Base-by-base conservation (phyloP, 1,140 invertebrate genomes). In the Drosophila pectinifera region DNA sequence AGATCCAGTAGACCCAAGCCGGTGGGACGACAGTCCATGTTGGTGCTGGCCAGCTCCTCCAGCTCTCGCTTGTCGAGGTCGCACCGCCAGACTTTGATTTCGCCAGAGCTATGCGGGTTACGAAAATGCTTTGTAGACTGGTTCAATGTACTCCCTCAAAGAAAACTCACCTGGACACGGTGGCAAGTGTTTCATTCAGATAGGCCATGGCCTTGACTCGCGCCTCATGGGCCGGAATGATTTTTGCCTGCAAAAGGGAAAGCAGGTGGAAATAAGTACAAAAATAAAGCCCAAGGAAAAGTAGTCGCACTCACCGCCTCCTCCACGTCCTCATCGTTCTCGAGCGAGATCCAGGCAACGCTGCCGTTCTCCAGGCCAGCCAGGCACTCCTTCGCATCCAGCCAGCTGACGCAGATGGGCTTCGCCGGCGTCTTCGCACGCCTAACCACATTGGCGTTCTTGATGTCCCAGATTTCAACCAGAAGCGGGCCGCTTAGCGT, bases 381-480 rank as follows among this genome's bases (percentile, higher is more conserved):
- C 75, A 95, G 93, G 48, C 97, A 91, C 22, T 93, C 91, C 24
- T 94, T 90, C 73, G 96, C 94, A 74, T 94, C 90, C 4, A 94
- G 84, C 94, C 95, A 96, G 75, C 94, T 93, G 22, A 95, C 93
- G 73, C 94, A 95, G 34, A 94, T 92, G n/a, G 95, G 94, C 91
- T 95, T 96, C 10, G 93, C 92, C 28, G 94, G 92, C 64, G 95
- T 95, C 62, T 94, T 93, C 24, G 95, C 91, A 63, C 94, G 93
- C 46, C 94, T 93, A 51, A 94, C 91, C 28, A 96, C 93, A 4
- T 95, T 95, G 1, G 95, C 96, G 55, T 94, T 94, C 80, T 95
- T 94, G 8, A 97, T 94, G 28, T 94, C 95, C 94, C 97, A 98
- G 18, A 98, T 93, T 85, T 97, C 95, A 4, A 97, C 93, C 76